Conservation (phyloP, 2,113 vertebrate species). For the Choloepus hoffmanni region DNA sequence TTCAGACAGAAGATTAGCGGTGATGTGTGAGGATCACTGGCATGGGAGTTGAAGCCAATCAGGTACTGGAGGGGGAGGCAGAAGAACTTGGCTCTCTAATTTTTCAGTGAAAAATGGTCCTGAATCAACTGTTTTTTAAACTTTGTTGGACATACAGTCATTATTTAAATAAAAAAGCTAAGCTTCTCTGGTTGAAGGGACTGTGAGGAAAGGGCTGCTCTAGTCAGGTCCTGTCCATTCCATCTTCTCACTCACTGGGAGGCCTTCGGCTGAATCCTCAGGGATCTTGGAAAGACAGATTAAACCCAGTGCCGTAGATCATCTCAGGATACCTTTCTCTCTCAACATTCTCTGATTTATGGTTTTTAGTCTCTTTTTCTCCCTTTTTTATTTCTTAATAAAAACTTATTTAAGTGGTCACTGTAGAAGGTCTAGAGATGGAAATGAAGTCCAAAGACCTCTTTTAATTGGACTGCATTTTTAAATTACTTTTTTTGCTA, state of each 20-base stretch:
- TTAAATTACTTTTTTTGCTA: background rate
- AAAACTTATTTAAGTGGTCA: background rate
- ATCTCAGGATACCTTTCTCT: background rate
- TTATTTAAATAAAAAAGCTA: background rate
- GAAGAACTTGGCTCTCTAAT: background rate
- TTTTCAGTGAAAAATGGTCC: background rate
- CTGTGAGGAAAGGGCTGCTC: too few species aligned
- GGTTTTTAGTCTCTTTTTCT: background rate
- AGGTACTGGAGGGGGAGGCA: background rate
- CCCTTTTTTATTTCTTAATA: background rate
- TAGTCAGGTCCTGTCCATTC: background rate
- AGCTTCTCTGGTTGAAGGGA: background rate
- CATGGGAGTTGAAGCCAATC: background rate
- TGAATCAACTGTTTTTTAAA: background rate
- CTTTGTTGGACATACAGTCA: background rate
- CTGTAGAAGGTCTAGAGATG: background rate
- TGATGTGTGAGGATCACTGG: background rate
- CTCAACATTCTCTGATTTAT: background rate
- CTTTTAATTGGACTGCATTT: background rate
- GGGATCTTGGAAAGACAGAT: background rate
- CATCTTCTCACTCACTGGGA: too few species aligned
- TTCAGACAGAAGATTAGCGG: background rate
- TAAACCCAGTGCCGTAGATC: background rate
- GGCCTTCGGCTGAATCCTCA: background rate
- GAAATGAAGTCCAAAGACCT: background rate